phyloP scores from a whole-genome alignment of 2,888 invertebrate genomes.

The Mythimna pallens region DNA sequence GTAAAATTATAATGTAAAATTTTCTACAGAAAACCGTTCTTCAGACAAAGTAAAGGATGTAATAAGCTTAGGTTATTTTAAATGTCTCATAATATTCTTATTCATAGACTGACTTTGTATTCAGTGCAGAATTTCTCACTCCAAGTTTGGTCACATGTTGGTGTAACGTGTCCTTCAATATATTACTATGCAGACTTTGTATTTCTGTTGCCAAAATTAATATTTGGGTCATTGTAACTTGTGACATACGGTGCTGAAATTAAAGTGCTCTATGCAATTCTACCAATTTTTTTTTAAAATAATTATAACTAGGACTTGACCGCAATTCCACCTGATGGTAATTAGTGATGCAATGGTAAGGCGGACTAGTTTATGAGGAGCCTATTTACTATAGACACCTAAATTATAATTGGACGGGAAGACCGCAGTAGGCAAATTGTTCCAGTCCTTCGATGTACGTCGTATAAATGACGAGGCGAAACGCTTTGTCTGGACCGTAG shows the following conservation, averaged over 20 bases:
- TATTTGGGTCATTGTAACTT: conserved; percentile 66
- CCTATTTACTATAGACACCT: too few relatives aligned
- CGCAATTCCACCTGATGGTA: too few relatives aligned
- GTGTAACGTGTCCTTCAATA: conserved; percentile 65
- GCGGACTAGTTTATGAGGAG: too few relatives aligned
- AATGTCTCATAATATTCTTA: conserved; percentile 29
- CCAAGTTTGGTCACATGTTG: conserved; percentile 59
- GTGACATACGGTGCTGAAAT: conserved; percentile 24
- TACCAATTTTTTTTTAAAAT: too few relatives aligned
- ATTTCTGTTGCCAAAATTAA: conserved; percentile 62
- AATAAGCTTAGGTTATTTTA: conserved; percentile 30
- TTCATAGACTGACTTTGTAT: conserved; percentile 51
- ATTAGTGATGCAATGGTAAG: too few relatives aligned
- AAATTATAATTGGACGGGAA: too few relatives aligned
- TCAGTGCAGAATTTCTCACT: conserved; percentile 35
- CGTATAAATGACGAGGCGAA: too few relatives aligned
- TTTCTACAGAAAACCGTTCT: neutral
- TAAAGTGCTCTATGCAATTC: conserved; percentile 3
- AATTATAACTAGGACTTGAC: too few relatives aligned
- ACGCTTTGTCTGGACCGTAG: too few relatives aligned
- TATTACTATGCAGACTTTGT: conserved; percentile 65
- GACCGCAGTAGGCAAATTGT: too few relatives aligned
- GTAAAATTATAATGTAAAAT: neutral
- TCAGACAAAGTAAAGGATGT: conserved; percentile 8
- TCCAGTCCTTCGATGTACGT: too few relatives aligned